Evolutionary conservation across 2,113 vertebrate species (phyloP), one percentile per base, ranked within the genome.

Genomic region (Gymnorhina tibicen): DNA sequence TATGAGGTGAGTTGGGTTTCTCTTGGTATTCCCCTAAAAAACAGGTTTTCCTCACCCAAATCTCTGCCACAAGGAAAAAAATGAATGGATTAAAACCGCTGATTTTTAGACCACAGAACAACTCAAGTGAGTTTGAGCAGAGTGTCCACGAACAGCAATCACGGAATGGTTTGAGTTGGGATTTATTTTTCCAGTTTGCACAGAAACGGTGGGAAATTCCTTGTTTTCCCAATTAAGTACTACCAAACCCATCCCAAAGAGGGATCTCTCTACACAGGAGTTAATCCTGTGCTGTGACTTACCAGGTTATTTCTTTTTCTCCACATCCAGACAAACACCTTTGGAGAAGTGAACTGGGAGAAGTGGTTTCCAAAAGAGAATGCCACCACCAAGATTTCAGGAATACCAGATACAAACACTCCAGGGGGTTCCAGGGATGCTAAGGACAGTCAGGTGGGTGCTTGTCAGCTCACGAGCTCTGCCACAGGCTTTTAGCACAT

Each of bases 1-100:
- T 69, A 88, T 0, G 89, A 86, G 91, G 95, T 97, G 76, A 97
- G 96, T 14, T 1, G 19, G 20, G 5, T 72, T 63, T 10, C 27
- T 39, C 41, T 12, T 35, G 0, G 0, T 16, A 2, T 20, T 46
- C 23, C 33, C 26, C 32, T 1, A 1, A 9, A 46, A n/a, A 11
- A 1, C 4, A 5, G 26, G 23, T 13, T 16, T 50, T n/a, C 50
- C 49, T 66, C 27, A 28, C 13, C 3, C 2, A 28, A 55, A 79
- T 11, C 19, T 5, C 37, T 9, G 5, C 13, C 1, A 28, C 5
- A 1, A 20, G 8, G 18, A 53, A 41, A 39, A 69, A 39, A 69
- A 80, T 4, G 37, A 76, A 60, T 0, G 7, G 49, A 11, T 50
- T 3, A 8, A 91, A 76, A 2, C 0, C 5, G 2, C 6, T 20